A percentile compares a stretch with the other conserved stretches of the same genome.
phyloP scores from a whole-genome alignment of 2,797 vertebrate genomes.

The Diplodus puntazzo region DNA sequence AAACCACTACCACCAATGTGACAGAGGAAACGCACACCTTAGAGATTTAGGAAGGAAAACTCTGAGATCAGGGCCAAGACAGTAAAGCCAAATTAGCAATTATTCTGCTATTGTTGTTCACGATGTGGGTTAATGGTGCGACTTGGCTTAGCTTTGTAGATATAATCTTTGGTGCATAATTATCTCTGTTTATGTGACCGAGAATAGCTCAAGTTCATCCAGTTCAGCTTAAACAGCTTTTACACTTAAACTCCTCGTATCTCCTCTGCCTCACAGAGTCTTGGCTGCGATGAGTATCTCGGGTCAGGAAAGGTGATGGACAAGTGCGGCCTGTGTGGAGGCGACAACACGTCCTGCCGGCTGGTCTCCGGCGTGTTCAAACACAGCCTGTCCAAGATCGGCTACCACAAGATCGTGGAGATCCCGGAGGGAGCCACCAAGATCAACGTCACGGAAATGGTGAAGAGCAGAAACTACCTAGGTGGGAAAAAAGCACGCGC shows the following conservation, averaged over 20 bases:
- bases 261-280: conserved; percentile 83
- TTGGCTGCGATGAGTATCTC: conserved; percentile 94
- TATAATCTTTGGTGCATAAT: conserved; percentile 6
- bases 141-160: conserved; percentile 12
- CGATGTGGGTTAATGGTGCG: conserved; percentile 21
- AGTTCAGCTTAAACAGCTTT: not conserved
- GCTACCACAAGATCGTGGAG: conserved; percentile 98
- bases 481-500: conserved; percentile 82
- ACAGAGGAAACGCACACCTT: conserved; percentile 43
- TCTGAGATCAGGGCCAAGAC: conserved; percentile 27
- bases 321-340: conserved; percentile 96
- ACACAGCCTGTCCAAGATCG: conserved; percentile 91
- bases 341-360: conserved; percentile 92
- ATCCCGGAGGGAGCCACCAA: conserved; percentile 97
- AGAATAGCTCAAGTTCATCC: not conserved
- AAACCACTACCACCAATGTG: conserved; percentile 51
- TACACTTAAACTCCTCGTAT: not conserved
- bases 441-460: conserved; percentile 97
- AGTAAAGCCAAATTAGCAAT: conserved; percentile 16
- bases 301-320: conserved; percentile 94
- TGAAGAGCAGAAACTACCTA: conserved; percentile 97
- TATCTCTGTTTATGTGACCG: conserved; percentile 3
- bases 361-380: conserved; percentile 95
- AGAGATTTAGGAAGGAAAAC: conserved; percentile 39
- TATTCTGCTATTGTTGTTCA: conserved; percentile 40